Evolutionary conservation across 2,888 invertebrate genomes (phyloP), one percentile per base, ranked within the genome.

Genomic region (Orthosia gracilis): DNA sequence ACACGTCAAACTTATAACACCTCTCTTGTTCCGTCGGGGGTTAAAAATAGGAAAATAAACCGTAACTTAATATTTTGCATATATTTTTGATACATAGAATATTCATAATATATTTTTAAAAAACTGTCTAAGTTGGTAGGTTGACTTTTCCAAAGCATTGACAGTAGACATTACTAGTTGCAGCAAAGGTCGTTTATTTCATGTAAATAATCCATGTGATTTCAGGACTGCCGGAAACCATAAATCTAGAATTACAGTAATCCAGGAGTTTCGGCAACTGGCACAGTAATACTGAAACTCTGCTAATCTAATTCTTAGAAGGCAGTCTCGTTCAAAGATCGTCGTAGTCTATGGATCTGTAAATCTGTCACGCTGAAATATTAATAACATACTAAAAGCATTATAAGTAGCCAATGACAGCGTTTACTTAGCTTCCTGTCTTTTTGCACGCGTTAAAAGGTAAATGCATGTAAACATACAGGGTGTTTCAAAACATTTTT

Each of bases 331-430:
- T 78, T 80, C 66, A 68, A 77, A 77, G 65, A 74, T 77, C 54
- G 71, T 59, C 21, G 49, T 77, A 49, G 12, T 76, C 47, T 67
- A 63, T 59, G 59, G 58, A 63, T 78, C 73, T 58, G 61, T 80
- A 65, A 79, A 79, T 63, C 55, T 83, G 58, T 78, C 83, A 47
- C 17, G 50, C 9, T 74, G 65, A 65, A 63, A 79, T 26, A 64
- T 75, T 75, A 58, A 72, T 67, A 75, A 75, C 67, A 69, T 73
- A 69, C 69, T 83, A 65, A 83, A 70, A 72, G 71, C 26, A 78
- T 74, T 80, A 74, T 66, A 73, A 23, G 59, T 21, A 45, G 57
- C 21, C 67, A 73, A 70, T 72, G 73, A 73, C 66, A 73, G 69
- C 1, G 61, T 71, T 59, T 58, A 62, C 63, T 83, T 63, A 58